phyloP scores from a whole-genome alignment of 2,797 vertebrate species.

The Vipera latastei region DNA sequence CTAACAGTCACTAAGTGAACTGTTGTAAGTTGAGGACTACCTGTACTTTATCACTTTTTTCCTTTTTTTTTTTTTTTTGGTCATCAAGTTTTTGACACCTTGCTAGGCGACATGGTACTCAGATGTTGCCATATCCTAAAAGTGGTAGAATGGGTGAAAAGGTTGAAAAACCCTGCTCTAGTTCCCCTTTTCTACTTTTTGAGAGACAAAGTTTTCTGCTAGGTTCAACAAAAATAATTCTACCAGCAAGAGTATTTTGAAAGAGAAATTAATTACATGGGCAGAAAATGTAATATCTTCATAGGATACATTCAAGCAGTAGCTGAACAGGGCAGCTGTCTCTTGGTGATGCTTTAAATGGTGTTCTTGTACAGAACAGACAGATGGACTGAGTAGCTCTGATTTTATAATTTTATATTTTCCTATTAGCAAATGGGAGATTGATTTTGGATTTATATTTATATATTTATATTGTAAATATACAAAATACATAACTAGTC shows the following conservation, averaged over 20 bases:
- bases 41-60: no score
- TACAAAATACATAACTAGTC: background rate
- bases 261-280: background rate
- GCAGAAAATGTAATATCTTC: background rate
- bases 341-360: background rate
- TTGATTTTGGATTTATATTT: constrained; percentile 16
- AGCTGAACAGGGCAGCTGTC: background rate
- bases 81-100: no score
- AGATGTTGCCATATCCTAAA: no score
- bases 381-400: background rate
- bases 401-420: background rate
- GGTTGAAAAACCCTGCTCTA: background rate
- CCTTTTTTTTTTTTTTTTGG: no score
- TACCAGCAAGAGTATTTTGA: background rate
- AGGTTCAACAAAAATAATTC: background rate
- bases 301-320: background rate
- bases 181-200: background rate
- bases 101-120: no score
- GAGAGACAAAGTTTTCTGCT: background rate
- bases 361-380: background rate
- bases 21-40: no score
- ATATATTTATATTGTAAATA: constrained; percentile 16
- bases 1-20: no score
- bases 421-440: background rate
- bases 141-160: no score